These are phyloP conservation scores for Scophthalmus maximus DNA, from an alignment of 2,113 vertebrate species.

Conservation along the genomic window DNA sequence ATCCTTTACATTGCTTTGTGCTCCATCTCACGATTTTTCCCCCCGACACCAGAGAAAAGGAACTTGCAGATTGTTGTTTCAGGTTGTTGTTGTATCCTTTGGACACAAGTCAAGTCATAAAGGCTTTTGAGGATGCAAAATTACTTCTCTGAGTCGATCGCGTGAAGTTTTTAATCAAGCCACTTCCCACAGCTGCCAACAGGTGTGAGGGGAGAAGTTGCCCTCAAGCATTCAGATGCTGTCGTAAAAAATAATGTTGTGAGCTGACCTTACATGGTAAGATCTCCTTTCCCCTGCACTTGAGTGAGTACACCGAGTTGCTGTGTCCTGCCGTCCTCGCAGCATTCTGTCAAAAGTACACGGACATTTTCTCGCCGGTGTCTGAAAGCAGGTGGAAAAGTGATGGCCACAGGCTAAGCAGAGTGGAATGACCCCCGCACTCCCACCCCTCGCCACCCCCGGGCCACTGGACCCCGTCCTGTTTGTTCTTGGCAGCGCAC, in stretches of 20 bases:
- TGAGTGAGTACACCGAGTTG: no score
- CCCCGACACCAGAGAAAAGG: constrained; percentile 3
- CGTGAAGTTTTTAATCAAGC: no score
- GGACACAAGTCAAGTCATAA: no score
- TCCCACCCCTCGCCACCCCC: no score
- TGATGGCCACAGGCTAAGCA: background rate
- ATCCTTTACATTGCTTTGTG: background rate
- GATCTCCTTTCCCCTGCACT: no score
- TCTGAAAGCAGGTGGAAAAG: constrained; percentile 59
- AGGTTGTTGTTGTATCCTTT: constrained; percentile 8
- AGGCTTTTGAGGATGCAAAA: no score
- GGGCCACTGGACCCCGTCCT: constrained; percentile 37
- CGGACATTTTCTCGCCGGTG: constrained; percentile 31
- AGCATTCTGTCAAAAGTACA: constrained; percentile 10
- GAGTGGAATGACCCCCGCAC: constrained; percentile 22
- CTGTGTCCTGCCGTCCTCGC: no score
- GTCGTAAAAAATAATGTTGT: background rate
- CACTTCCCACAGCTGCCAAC: constrained; percentile 26
- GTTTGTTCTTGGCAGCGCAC: constrained; percentile 80
- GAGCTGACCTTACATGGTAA: background rate
- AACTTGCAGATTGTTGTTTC: constrained; percentile 5
- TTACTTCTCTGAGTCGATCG: no score
- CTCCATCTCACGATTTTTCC: constrained; percentile 21
- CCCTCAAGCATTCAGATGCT: constrained; percentile 7
- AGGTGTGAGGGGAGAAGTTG: constrained; percentile 16